Conservation (phyloP, 1,140 invertebrate genomes). For the Ooceraea biroi region DNA sequence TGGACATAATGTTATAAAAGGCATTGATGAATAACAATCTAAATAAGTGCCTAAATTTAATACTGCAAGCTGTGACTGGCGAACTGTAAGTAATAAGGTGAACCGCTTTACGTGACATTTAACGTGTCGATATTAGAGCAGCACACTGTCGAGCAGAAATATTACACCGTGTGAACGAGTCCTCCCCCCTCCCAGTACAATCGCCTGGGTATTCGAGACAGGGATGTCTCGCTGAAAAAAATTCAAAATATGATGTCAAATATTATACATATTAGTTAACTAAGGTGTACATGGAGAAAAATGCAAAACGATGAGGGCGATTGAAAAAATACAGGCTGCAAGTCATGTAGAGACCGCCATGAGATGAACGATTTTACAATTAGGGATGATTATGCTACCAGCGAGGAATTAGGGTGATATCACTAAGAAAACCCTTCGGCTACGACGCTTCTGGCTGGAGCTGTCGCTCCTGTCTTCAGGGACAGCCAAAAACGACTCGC, state of each 20-base stretch:
- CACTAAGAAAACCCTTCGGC: constrained; percentile 53
- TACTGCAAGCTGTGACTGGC: constrained; percentile 4
- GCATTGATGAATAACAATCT: constrained; percentile 6
- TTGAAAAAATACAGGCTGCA: constrained; percentile 44
- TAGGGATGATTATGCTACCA: constrained; percentile 49
- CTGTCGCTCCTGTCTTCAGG: constrained; percentile 43
- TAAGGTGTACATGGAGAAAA: constrained; percentile 52
- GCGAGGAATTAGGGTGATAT: constrained; percentile 45
- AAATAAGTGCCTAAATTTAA: constrained; percentile 22
- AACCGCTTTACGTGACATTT: constrained; percentile 9
- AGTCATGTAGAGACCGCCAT: constrained; percentile 56
- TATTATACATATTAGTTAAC: constrained; percentile 65
- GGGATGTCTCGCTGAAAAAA: constrained; percentile 20
- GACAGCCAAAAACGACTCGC: constrained; percentile 22
- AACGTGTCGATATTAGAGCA: constrained; percentile 1
- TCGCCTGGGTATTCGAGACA: constrained; percentile 22
- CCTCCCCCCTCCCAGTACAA: background rate
- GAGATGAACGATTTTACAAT: constrained; percentile 48
- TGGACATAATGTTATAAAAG: background rate
- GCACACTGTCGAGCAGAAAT: constrained; percentile 24
- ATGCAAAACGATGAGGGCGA: constrained; percentile 4
- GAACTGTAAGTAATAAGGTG: background rate
- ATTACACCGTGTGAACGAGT: constrained; percentile 50
- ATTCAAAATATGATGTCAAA: constrained; percentile 26
- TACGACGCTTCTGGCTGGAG: constrained; percentile 52